Percentiles rank a stretch among this genome's conserved stretches.
Evolutionary conservation across 2,797 vertebrate genomes (phyloP).

Genomic region (Pogonophryne albipinna): DNA sequence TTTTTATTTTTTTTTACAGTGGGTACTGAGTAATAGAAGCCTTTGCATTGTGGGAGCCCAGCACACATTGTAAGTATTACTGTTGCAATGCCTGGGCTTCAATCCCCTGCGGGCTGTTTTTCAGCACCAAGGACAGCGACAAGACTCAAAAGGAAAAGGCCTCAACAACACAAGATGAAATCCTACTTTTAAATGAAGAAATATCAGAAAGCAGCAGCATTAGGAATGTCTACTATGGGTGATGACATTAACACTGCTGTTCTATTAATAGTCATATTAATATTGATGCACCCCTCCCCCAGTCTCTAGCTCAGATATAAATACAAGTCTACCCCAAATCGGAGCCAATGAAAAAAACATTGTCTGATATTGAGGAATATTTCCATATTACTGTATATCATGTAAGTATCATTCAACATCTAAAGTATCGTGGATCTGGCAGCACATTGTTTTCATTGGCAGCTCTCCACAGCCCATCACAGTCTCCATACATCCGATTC

Average conservation of each 20-base stretch:
- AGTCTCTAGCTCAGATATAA: conserved; percentile 59
- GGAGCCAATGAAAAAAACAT: conserved; percentile 58
- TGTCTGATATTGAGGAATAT: conserved; percentile 4
- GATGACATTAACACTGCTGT: conserved; percentile 67
- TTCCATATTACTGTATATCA: background rate
- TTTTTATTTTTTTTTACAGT: conserved; percentile 3
- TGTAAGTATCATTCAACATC: background rate
- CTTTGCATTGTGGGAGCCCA: background rate
- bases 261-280: conserved; percentile 85
- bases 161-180: background rate
- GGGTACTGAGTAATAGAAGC: conserved; percentile 12
- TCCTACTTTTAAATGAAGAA: background rate
- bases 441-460: conserved; percentile 25
- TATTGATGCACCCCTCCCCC: conserved; percentile 74
- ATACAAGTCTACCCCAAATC: conserved; percentile 51
- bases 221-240: conserved; percentile 39
- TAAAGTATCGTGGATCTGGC: background rate
- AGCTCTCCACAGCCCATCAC: conserved; percentile 4
- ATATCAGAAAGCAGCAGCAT: conserved; percentile 22
- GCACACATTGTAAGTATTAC: background rate
- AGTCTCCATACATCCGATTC: conserved; percentile 4
- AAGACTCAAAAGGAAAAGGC: background rate
- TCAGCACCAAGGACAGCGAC: conserved; percentile 78
- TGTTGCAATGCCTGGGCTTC: conserved; percentile 13
- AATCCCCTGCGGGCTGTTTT: conserved; percentile 34